Evolutionary conservation across 2,888 invertebrate species (phyloP).

Genomic region (Brachyptera putata): DNA sequence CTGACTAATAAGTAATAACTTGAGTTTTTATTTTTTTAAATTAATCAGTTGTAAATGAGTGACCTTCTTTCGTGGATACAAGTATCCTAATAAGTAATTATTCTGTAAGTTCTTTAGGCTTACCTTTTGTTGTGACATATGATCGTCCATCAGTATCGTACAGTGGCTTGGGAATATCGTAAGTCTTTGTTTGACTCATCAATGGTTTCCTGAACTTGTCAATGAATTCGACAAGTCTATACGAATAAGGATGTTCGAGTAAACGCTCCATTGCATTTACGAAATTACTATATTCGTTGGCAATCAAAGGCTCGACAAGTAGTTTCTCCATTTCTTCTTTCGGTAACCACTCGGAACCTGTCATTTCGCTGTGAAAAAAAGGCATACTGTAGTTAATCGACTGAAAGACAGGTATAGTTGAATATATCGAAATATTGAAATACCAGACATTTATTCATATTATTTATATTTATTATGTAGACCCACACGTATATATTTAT

Average conservation of each 20-base stretch:
- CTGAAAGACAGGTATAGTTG: neutral
- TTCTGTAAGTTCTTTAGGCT: too few relatives aligned
- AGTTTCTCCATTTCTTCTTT: slow-evolving; percentile 60
- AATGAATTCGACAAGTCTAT: slow-evolving; percentile 67
- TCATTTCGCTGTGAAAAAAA: slow-evolving; percentile 48
- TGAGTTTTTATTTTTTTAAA: too few relatives aligned
- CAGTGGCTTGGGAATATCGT: slow-evolving; percentile 60
- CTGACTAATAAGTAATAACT: too few relatives aligned
- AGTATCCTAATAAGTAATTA: too few relatives aligned
- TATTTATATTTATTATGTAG: neutral
- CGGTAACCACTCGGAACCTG: slow-evolving; percentile 60
- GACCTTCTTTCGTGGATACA: too few relatives aligned
- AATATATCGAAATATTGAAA: too few relatives aligned
- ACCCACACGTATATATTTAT: too few relatives aligned
- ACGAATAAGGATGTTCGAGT: slow-evolving; percentile 64
- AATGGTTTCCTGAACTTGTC: slow-evolving; percentile 62
- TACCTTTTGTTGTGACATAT: slow-evolving; percentile 66
- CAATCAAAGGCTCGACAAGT: slow-evolving; percentile 63
- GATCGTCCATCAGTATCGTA: slow-evolving; percentile 67
- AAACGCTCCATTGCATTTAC: slow-evolving; percentile 67
- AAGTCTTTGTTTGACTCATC: slow-evolving; percentile 53
- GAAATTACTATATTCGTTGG: slow-evolving; percentile 69
- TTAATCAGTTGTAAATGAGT: too few relatives aligned
- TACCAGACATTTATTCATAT: neutral
- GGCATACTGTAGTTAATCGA: slow-evolving; percentile 1